Conservation (phyloP, 2,888 invertebrate species). For the Chelonus formosanus region DNA sequence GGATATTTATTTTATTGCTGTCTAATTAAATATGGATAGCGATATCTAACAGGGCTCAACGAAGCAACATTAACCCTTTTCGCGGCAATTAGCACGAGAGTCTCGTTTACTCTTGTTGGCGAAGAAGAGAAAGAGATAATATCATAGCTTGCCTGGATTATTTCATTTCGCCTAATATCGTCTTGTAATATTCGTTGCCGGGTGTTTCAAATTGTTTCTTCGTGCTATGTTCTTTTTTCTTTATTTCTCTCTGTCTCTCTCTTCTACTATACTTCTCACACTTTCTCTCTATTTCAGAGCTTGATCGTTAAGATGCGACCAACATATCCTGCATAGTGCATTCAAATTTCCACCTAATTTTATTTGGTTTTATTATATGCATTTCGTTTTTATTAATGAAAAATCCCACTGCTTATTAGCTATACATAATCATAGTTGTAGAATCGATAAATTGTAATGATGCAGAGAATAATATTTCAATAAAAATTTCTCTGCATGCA, state of each 20-base stretch:
- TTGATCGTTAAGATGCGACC: constrained; percentile 31
- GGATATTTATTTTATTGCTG: constrained; percentile 40
- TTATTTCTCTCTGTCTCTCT: constrained; percentile 1
- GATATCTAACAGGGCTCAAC: constrained; percentile 48
- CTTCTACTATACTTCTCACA: background rate
- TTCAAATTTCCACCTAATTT: background rate
- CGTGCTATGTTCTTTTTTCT: constrained; percentile 43
- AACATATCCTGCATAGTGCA: constrained; percentile 3
- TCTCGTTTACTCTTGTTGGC: constrained; percentile 59
- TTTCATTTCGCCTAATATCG: constrained; percentile 61
- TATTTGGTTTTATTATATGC: too few relatives aligned
- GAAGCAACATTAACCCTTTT: constrained; percentile 59
- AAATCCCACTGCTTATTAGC: too few relatives aligned
- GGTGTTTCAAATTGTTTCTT: constrained; percentile 60
- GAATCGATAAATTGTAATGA: too few relatives aligned
- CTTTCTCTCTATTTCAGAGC: too few relatives aligned
- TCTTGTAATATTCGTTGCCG: constrained; percentile 61
- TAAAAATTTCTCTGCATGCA: too few relatives aligned
- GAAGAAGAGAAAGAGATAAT: constrained; percentile 19
- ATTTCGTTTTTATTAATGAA: too few relatives aligned
- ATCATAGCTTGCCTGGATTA: constrained; percentile 51
- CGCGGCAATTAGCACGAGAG: constrained; percentile 60
- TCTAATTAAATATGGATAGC: constrained; percentile 61
- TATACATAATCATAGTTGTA: too few relatives aligned
- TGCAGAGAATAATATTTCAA: too few relatives aligned